A percentile compares a stretch with the other conserved stretches of the same genome.
Conservation (phyloP, 1,140 invertebrate species). For the Trichonephila clavata region DNA sequence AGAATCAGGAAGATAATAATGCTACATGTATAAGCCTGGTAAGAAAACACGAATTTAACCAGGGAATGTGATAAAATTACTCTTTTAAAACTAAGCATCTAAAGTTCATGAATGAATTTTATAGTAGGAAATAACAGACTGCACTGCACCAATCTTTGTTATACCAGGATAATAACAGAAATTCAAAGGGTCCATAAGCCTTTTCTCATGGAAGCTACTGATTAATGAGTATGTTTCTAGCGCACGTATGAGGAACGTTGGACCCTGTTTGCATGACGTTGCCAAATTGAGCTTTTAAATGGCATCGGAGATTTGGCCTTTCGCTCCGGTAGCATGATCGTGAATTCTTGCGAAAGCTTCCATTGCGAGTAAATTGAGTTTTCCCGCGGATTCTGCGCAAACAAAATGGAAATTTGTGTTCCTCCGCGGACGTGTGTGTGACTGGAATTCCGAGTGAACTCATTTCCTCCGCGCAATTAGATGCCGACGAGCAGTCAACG, state of each 20-base stretch:
- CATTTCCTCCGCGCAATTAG: constrained; percentile 68
- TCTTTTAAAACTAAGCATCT: too few relatives aligned
- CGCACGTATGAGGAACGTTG: too few relatives aligned
- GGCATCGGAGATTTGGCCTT: constrained; percentile 27
- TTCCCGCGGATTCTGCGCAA: constrained; percentile 63
- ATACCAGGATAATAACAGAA: too few relatives aligned
- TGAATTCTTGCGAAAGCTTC: background rate
- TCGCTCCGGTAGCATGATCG: background rate
- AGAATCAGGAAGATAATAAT: too few relatives aligned
- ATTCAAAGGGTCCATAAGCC: background rate
- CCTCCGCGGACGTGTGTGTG: constrained; percentile 40
- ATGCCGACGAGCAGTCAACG: constrained; percentile 4
- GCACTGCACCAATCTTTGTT: too few relatives aligned
- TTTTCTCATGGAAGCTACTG: background rate
- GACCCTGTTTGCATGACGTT: constrained; percentile 5
- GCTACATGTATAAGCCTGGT: too few relatives aligned
- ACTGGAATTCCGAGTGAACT: constrained; percentile 60
- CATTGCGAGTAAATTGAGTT: constrained; percentile 52
- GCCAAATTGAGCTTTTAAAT: constrained; percentile 49
- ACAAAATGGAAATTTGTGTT: constrained; percentile 72
- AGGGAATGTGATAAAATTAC: too few relatives aligned
- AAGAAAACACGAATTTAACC: too few relatives aligned
- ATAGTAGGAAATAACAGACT: too few relatives aligned
- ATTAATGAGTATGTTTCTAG: background rate
- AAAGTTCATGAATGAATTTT: too few relatives aligned